Base-by-base conservation (phyloP, 2,113 vertebrate genomes). In the Patagioenas fasciata region DNA sequence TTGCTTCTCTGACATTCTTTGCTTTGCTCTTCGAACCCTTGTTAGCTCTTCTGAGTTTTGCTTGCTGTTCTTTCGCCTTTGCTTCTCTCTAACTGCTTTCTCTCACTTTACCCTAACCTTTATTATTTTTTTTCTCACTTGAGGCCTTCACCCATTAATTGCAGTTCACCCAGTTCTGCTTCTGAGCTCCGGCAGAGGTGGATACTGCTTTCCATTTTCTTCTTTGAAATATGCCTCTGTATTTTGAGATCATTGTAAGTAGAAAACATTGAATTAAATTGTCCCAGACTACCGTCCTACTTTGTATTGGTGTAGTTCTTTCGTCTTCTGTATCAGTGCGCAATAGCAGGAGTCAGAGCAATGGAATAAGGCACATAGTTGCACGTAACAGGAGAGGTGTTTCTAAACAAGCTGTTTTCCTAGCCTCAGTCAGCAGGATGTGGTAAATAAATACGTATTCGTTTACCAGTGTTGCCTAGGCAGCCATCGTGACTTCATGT, bases 1-100 rank as follows among this genome's bases (percentile, higher is more conserved):
- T 95, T 95, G 95, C 96, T 97, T 94, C 88, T 95, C 66, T 95
- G 94, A 91, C 88, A 79, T 94, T 91, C 91, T 96, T 94, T 95
- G 89, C 92, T 96, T 97, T 97, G 91, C 94, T 94, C 94, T 96
- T 95, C 12, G 0, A 85, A 95, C 73, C 83, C 90, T 61, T 7
- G 51, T 92, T 93, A 92, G 96, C 91, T 92, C 90, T 94, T 95
- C 81, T 92, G 48, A 96, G 60, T 95, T 93, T 47, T 56, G 96
- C 95, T 96, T 92, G 95, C 92, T 85, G 9, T 86, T 92, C 87
- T 89, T 87, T 91, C 50, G 47, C 84, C 83, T 85, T 69, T 50
- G 80, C 93, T 93, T 92, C 91, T 93, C 67, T 94, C 72, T 71
- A 65, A 94, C 85, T 74, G 92, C 92, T 95, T 95, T 86, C 69